Evolutionary conservation across 2,113 vertebrate species (phyloP).

Genomic region (Eulemur rufifrons): DNA sequence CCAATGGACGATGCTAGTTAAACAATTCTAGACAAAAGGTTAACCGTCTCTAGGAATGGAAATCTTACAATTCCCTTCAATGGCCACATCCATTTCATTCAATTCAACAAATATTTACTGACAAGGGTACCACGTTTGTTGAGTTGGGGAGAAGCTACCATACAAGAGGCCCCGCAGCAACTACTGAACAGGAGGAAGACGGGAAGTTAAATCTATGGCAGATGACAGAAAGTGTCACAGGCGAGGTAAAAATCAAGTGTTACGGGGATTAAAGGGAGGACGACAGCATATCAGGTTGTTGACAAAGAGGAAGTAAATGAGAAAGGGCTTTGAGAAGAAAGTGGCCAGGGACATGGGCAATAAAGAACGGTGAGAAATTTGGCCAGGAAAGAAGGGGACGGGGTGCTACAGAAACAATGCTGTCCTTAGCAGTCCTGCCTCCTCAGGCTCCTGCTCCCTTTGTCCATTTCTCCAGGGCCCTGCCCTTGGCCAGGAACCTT

Average conservation of each 20-base stretch:
- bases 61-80: background rate
- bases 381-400: background rate
- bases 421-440: background rate
- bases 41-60: background rate
- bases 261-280: background rate
- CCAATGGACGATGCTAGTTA: background rate
- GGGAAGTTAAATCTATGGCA: background rate
- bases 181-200: background rate
- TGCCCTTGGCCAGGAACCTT: background rate
- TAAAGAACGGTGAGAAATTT: background rate
- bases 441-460: background rate
- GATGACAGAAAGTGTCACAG: background rate
- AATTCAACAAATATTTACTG: background rate
- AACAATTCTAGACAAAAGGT: background rate
- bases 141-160: background rate
- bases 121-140: background rate
- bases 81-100: background rate
- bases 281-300: fast-evolving
- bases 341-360: background rate
- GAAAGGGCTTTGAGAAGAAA: background rate
- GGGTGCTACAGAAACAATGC: background rate
- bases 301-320: background rate
- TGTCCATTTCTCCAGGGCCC: background rate
- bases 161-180: background rate
- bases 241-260: background rate